Conservation (phyloP, 2,113 vertebrate species). For the Gorsachius goisagi region DNA sequence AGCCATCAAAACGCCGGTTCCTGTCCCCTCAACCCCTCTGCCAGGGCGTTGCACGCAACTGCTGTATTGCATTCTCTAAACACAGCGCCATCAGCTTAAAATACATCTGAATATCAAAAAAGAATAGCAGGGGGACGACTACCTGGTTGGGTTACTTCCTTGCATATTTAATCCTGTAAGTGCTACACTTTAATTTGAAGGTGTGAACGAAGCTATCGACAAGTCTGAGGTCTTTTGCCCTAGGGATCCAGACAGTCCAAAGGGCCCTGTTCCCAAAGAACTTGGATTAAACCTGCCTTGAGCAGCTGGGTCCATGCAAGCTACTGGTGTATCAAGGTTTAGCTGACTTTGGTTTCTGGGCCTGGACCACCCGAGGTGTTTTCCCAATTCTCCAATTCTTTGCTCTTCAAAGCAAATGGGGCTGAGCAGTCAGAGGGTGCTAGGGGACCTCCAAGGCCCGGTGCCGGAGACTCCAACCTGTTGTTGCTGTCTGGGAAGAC, state of each 20-base stretch:
- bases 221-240: background rate
- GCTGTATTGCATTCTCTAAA: background rate
- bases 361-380: background rate
- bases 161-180: background rate
- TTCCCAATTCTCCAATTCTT: background rate
- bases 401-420: background rate
- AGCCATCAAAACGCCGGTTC: background rate
- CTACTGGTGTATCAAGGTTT: background rate
- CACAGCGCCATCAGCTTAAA: background rate
- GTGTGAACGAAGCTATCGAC: background rate
- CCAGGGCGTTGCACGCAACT: background rate
- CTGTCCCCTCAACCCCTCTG: background rate
- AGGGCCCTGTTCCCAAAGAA: background rate
- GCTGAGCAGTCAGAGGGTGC: background rate
- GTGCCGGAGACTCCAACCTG: background rate
- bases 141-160: background rate
- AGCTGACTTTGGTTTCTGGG: background rate
- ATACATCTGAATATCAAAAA: background rate
- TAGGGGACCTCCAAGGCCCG: background rate
- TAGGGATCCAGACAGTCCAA: background rate
- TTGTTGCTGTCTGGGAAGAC: background rate
- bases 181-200: background rate
- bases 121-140: background rate
- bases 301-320: background rate
- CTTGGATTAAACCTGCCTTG: background rate